Evolutionary conservation across 2,797 vertebrate genomes (phyloP).

Genomic region (Lindbergichthys nudifrons): DNA sequence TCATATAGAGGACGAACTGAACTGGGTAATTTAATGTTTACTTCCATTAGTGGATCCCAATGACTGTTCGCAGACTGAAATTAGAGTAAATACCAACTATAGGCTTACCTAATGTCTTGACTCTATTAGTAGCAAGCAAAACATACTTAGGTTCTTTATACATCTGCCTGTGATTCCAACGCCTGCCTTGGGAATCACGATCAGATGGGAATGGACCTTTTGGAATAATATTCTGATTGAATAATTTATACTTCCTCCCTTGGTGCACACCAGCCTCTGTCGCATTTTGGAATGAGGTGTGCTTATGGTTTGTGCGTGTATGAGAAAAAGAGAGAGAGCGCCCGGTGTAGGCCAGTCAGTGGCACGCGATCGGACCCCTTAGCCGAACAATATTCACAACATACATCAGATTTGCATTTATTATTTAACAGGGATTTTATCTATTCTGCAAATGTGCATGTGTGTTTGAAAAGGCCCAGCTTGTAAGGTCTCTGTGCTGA

Average conservation of each 20-base stretch:
- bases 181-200: conserved; percentile 58
- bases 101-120: conserved; percentile 36
- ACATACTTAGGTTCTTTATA: conserved; percentile 46
- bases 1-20: conserved; percentile 34
- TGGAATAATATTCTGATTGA: conserved; percentile 79
- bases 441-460: conserved; percentile 76
- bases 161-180: conserved; percentile 48
- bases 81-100: conserved; percentile 40
- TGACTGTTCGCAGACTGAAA: conserved; percentile 26
- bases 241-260: conserved; percentile 81
- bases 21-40: conserved; percentile 59
- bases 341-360: conserved; percentile 57
- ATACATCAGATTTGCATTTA: conserved; percentile 82
- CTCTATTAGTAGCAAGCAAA: conserved; percentile 46
- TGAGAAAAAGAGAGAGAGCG: conserved; percentile 55
- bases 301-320: conserved; percentile 70
- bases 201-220: conserved; percentile 74
- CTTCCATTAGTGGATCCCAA: conserved; percentile 40
- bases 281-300: conserved; percentile 77
- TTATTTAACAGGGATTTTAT: conserved; percentile 80
- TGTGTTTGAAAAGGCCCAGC: conserved; percentile 64
- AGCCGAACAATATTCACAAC: conserved; percentile 81
- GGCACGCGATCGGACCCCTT: conserved; percentile 78
- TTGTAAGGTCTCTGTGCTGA: conserved; percentile 48
- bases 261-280: conserved; percentile 61